Base-by-base conservation (phyloP, 2,113 vertebrate genomes). In the Cichladusa arquata region DNA sequence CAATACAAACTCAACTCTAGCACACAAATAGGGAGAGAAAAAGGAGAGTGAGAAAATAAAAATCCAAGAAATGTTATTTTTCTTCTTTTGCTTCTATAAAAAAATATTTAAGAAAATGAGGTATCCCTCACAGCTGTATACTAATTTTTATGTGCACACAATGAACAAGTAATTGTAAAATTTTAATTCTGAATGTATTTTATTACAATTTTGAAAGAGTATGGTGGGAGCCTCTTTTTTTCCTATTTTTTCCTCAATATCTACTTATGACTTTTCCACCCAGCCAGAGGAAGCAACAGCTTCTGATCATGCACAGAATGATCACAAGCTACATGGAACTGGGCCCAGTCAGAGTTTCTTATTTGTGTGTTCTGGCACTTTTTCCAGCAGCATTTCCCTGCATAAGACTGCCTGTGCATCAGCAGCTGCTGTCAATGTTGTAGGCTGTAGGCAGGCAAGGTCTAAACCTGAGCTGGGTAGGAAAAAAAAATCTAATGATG, bases 1-100 rank as follows among this genome's bases (percentile, higher is more conserved):
- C 70, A 86, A 70, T 14, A 92, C 12, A 90, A 88, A 90, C 9
- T 62, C 17, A 70, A 77, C 67, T 88, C 62, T 11, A 56, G n/a
- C 51, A 70, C 31, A 86, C 34, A 61, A 67, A 65, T 51, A 80
- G 26, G 66, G 38, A 1, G 1, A 72, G 48, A 50, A 76, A 69
- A 89, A 72, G 8, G 5, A 79, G 51, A 73, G 17, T 10, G 33
- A 20, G 17, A 40, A 95, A 87, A 72, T 23, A 82, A 40, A 12
- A 45, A 44, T 31, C 19, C 20, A 83, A 36, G 11, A 65, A 81
- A 38, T 8, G 26, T 3, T 42, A 7, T 57, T 80, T 69, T 70
- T 65, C 8, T 18, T 42, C 29, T 74, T 80, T 36, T 74, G 3
- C 7, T 81, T 83, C n/a, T 69, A 24, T 29, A 48, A 92, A 82